phyloP scores from a whole-genome alignment of 2,888 invertebrate species.

The Diplolepis rosae region DNA sequence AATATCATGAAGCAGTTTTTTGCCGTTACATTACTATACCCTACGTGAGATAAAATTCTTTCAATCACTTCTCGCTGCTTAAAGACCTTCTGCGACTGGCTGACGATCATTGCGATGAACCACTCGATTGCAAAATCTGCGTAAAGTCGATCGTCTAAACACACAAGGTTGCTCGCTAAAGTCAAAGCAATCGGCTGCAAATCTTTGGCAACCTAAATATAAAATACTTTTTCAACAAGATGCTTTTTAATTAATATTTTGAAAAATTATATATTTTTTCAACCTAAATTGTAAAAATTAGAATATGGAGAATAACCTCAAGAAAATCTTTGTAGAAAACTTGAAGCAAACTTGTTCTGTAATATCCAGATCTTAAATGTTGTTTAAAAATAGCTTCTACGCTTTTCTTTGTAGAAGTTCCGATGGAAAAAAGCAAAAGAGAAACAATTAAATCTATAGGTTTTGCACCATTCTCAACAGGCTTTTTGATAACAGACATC shows the following conservation, averaged over 20 bases:
- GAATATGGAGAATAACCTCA: conserved; percentile 51
- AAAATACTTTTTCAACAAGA: background rate
- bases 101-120: conserved; percentile 64
- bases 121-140: conserved; percentile 66
- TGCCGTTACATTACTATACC: conserved; percentile 63
- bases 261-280: background rate
- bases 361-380: conserved; percentile 78
- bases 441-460: conserved; percentile 82
- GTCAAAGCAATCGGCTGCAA: conserved; percentile 61
- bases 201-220: conserved; percentile 58
- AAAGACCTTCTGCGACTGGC: conserved; percentile 58
- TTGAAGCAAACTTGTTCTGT: conserved; percentile 77
- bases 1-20: conserved; percentile 64
- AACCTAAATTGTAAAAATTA: background rate
- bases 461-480: conserved; percentile 76
- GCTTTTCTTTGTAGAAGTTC: conserved; percentile 73
- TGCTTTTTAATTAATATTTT: background rate
- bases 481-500: conserved; percentile 76
- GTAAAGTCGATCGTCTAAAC: conserved; percentile 59
- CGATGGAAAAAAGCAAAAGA: conserved; percentile 77
- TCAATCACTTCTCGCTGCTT: conserved; percentile 68
- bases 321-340: conserved; percentile 68
- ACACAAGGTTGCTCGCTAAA: conserved; percentile 63
- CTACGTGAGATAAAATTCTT: conserved; percentile 64
- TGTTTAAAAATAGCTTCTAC: conserved; percentile 80